These are phyloP conservation scores for Benitochromis conjunctus DNA, from an alignment of 2,113 vertebrate genomes.

Conservation along the genomic window DNA sequence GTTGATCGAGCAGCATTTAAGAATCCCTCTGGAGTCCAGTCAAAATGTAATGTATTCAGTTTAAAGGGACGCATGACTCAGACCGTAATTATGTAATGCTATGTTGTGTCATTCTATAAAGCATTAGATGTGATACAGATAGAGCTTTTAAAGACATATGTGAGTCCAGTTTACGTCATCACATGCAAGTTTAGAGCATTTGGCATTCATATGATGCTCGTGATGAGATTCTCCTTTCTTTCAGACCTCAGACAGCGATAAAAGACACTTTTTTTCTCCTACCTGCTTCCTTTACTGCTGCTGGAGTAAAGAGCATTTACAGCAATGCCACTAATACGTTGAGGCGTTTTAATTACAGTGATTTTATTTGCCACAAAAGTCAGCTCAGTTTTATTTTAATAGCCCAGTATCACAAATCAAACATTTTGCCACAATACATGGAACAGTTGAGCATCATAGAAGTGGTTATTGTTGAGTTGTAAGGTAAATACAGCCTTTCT, in stretches of 20 bases:
- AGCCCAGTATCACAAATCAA: background rate
- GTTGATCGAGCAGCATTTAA: background rate
- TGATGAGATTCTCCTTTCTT: background rate
- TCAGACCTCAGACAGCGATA: background rate
- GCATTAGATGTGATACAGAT: background rate
- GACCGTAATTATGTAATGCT: background rate
- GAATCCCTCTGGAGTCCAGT: background rate
- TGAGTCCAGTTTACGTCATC: background rate
- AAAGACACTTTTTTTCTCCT: background rate
- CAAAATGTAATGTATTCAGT: background rate
- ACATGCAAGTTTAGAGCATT: background rate
- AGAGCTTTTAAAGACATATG: background rate
- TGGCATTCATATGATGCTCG: background rate
- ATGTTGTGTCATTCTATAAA: background rate
- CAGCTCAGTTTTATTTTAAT: background rate
- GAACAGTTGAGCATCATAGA: background rate
- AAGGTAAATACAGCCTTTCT: background rate
- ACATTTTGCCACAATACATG: background rate
- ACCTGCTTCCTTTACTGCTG: background rate
- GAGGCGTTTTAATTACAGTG: background rate
- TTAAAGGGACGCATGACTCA: background rate
- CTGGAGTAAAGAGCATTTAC: background rate
- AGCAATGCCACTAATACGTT: background rate
- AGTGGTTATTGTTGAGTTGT: fast-evolving
- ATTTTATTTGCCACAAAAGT: background rate